Evolutionary conservation across 2,797 vertebrate genomes (phyloP).

Genomic region (Myotis pilosus): DNA sequence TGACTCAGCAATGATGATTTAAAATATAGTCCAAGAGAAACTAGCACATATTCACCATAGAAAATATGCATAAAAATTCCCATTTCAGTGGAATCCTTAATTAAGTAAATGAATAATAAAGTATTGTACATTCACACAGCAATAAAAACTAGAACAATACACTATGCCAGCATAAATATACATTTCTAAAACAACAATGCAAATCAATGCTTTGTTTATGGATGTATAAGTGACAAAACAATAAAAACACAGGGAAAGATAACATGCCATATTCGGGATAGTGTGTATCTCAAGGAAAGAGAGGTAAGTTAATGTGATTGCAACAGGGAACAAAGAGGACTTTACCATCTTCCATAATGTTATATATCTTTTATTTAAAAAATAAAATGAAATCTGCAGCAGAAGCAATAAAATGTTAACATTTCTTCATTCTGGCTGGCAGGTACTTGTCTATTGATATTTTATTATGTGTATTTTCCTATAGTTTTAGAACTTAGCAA

Average conservation of each 20-base stretch:
- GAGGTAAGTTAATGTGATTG: neutral
- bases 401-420: constrained; percentile 44
- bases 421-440: neutral
- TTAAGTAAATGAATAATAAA: constrained; percentile 50
- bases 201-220: constrained; percentile 1
- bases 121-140: neutral
- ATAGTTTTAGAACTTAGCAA: neutral
- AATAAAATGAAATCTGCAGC: constrained; percentile 6
- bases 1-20: neutral
- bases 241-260: neutral
- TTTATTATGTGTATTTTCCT: constrained; percentile 20
- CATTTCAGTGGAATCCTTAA: neutral
- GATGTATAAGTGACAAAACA: constrained; percentile 36
- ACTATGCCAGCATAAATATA: neutral
- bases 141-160: constrained; percentile 6
- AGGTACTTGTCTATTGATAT: neutral
- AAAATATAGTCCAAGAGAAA: neutral
- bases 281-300: neutral
- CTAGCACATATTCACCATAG: neutral
- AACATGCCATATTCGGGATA: neutral
- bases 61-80: constrained; percentile 19
- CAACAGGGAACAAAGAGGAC: neutral
- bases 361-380: neutral
- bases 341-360: neutral
- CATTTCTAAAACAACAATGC: neutral